Evolutionary conservation across 2,113 vertebrate species (phyloP), one percentile per base, ranked within the genome.

Genomic region (Xiphophorus hellerii): DNA sequence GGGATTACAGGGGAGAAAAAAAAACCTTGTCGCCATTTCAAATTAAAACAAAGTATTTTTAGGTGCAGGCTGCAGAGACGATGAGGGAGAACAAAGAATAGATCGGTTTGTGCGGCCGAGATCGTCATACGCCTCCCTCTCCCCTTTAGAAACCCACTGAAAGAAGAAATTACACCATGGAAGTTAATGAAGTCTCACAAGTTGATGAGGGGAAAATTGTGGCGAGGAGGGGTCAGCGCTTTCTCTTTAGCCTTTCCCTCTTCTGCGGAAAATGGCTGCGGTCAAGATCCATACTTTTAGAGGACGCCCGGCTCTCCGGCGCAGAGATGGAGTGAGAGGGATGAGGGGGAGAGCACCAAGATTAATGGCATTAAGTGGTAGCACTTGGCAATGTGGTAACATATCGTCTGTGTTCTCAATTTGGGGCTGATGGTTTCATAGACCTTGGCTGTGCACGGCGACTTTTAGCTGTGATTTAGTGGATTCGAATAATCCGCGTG

Each of bases 171-270:
- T 93, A 92, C 90, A 91, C 90, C 73, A 65, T 71, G 82, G 84
- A 93, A 95, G 93, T 95, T 94, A 94, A 95, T 94, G 94, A 95
- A 95, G 93, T 94, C 92, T 93, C 92, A 91, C 92, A 92, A 92
- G 92, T 91, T 93, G 92, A 94, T 94, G 93, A 94, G 91, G 89
- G 88, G 91, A 92, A 93, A 93, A 94, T 94, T 94, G 93, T 91
- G 61, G 90, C 73, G 90, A 91, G 93, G 88, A 92, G 93, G 92
- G 93, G 93, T 94, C 93, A 94, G 88, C 63, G 91, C 87, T 89
- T 93, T 94, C 93, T 94, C 92, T 93, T 94, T 93, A 93, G 92
- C 90, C 90, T 92, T 91, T 93, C 83, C 90, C 89, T 93, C 91
- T 90, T 87, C 90, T 80, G 62, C 75, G 76, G 90, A 93, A 94